Evolutionary conservation across 2,888 invertebrate species (phyloP).

Genomic region (Hydriomena furcata): DNA sequence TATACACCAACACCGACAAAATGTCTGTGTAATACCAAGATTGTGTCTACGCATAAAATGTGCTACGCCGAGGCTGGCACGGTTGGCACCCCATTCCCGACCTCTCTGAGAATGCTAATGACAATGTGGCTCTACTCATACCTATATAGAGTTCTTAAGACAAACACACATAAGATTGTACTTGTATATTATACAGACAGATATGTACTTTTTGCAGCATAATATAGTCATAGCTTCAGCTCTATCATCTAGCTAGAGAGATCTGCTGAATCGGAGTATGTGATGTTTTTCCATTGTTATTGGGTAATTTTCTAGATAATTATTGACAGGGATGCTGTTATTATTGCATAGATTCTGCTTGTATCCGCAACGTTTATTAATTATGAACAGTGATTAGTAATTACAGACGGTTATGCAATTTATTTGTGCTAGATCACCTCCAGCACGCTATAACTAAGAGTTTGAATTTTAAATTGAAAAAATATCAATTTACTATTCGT

Average conservation of each 20-base stretch:
- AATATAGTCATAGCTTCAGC: not conserved
- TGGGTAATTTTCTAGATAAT: constrained; percentile 20
- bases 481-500: not conserved
- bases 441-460: constrained; percentile 11
- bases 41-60: constrained; percentile 36
- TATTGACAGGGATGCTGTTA: constrained; percentile 19
- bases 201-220: not conserved
- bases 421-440: constrained; percentile 5
- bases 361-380: constrained; percentile 18
- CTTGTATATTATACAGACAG: too few species aligned
- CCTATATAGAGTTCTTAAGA: constrained; percentile 12
- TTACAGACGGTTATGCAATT: constrained; percentile 16
- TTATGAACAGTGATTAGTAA: constrained; percentile 14
- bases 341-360: constrained; percentile 11
- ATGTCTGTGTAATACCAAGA: constrained; percentile 30
- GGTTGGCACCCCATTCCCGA: constrained; percentile 31
- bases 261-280: not conserved
- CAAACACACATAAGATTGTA: constrained; percentile 2
- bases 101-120: constrained; percentile 35
- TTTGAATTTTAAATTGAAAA: too few species aligned
- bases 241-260: not conserved
- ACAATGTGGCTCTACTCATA: constrained; percentile 30
- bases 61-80: constrained; percentile 20
- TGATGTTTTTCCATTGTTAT: constrained; percentile 16
- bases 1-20: constrained; percentile 17